phyloP scores from a whole-genome alignment of 2,113 vertebrate genomes.

The Anhinga anhinga region DNA sequence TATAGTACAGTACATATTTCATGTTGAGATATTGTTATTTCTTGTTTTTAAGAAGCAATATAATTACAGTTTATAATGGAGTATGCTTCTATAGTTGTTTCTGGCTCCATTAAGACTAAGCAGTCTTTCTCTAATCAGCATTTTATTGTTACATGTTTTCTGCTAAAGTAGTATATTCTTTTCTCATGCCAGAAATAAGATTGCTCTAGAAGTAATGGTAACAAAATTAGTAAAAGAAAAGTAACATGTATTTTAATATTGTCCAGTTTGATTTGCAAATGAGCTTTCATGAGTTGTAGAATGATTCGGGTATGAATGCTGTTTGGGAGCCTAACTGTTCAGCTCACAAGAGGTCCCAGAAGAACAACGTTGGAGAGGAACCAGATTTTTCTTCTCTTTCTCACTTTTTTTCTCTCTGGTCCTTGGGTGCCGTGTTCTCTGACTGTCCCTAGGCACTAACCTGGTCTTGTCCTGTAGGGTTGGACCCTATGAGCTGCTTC shows the following conservation, averaged over 20 bases:
- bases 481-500: not conserved
- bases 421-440: not conserved
- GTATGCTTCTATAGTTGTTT: not conserved
- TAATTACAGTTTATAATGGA: slow-evolving; percentile 15
- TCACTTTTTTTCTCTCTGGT: not conserved
- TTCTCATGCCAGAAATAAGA: not conserved
- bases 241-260: not conserved
- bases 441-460: not conserved
- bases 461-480: not conserved
- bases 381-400: not conserved
- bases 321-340: not conserved
- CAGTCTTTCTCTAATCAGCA: slow-evolving; percentile 10
- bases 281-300: not conserved
- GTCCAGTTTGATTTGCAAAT: not conserved
- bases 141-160: slow-evolving; percentile 23
- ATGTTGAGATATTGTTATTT: slow-evolving; percentile 19
- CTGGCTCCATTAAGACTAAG: slow-evolving; percentile 8
- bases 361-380: not conserved
- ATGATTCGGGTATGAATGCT: not conserved
- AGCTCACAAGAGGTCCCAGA: not conserved
- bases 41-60: slow-evolving; percentile 5
- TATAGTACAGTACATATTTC: not conserved
- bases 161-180: not conserved
- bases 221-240: not conserved
- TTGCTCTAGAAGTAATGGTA: not conserved